These are phyloP conservation scores for Dasypolia templi DNA, from an alignment of 2,888 invertebrate genomes.

Conservation along the genomic window DNA sequence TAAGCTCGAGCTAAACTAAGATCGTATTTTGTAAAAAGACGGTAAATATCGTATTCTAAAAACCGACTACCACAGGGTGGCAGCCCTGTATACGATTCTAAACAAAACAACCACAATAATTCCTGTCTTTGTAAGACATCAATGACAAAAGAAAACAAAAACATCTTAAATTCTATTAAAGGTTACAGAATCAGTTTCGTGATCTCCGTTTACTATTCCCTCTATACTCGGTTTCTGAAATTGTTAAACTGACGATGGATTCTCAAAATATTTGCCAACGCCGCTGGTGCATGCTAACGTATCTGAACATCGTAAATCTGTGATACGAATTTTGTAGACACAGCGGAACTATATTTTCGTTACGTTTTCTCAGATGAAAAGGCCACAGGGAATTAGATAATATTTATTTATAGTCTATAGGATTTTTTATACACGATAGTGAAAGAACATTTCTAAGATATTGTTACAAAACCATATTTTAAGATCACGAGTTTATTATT, in stretches of 20 bases:
- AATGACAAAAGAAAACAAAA: conserved; percentile 20
- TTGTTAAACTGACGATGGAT: conserved; percentile 53
- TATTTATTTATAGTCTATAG: conserved; percentile 10
- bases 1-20: too few relatives aligned
- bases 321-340: conserved; percentile 59
- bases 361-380: conserved; percentile 28
- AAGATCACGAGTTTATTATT: too few relatives aligned
- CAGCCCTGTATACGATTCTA: neutral
- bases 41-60: too few relatives aligned
- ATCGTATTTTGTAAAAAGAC: too few relatives aligned
- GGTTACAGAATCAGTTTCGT: conserved; percentile 40
- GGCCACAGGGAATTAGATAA: conserved; percentile 11
- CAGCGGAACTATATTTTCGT: conserved; percentile 38
- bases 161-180: conserved; percentile 49
- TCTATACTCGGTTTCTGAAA: conserved; percentile 54
- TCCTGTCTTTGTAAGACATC: neutral
- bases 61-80: too few relatives aligned
- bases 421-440: neutral
- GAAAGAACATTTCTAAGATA: too few relatives aligned
- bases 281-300: conserved; percentile 42
- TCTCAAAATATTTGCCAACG: conserved; percentile 61
- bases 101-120: conserved; percentile 2
- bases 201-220: conserved; percentile 55
- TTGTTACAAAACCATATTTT: too few relatives aligned
- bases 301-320: conserved; percentile 62